phyloP scores from a whole-genome alignment of 2,888 invertebrate species.

The Malthinus flaveolus region DNA sequence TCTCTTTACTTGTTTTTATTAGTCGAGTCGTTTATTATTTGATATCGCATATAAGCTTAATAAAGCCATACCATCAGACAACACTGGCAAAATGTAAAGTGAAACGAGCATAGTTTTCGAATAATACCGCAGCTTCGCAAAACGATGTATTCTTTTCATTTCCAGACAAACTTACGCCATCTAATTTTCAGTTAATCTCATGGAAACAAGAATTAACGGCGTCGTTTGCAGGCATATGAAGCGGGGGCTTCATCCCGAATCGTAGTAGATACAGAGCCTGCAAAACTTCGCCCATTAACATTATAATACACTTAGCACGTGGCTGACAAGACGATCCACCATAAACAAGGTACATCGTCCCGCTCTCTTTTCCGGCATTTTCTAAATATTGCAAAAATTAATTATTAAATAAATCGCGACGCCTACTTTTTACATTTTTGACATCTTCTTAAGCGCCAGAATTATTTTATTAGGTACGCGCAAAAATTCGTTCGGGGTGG shows the following conservation, averaged over 20 bases:
- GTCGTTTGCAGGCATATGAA: conserved; percentile 56
- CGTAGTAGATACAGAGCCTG: conserved; percentile 46
- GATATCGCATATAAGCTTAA: conserved; percentile 29
- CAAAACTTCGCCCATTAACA: conserved; percentile 54
- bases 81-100: conserved; percentile 25
- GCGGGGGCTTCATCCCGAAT: conserved; percentile 44
- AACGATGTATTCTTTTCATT: conserved; percentile 54
- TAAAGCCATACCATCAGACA: conserved; percentile 22
- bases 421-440: too few species aligned
- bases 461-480: too few species aligned
- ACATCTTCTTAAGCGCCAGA: too few species aligned
- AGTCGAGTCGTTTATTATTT: conserved; percentile 25
- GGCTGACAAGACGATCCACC: conserved; percentile 44
- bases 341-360: conserved; percentile 39
- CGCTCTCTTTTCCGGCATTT: conserved; percentile 24
- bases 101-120: conserved; percentile 48
- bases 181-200: conserved; percentile 58
- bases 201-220: conserved; percentile 57
- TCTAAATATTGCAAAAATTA: conserved; percentile 16
- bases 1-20: conserved; percentile 29
- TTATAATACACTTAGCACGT: conserved; percentile 55
- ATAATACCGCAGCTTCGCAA: conserved; percentile 48
- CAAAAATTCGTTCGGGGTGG: too few species aligned
- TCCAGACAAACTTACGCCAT: conserved; percentile 55
- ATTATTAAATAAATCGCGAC: background rate